phyloP scores from a whole-genome alignment of 2,888 invertebrate species.

The Mimachlamys varia region DNA sequence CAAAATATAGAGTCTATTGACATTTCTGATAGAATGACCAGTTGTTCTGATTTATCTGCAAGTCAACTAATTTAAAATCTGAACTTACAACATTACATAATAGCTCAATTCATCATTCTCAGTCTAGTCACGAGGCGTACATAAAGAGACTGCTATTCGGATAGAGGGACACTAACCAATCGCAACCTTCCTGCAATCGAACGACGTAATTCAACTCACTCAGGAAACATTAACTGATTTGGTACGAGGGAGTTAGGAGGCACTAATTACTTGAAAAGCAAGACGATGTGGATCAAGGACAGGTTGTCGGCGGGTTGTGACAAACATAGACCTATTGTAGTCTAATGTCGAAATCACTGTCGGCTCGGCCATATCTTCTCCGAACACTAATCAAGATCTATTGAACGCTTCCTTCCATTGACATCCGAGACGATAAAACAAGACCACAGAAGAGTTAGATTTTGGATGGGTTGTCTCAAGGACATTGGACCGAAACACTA shows the following conservation, averaged over 20 bases:
- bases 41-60: background rate
- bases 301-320: background rate
- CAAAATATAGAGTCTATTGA: background rate
- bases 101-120: background rate
- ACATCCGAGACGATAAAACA: background rate
- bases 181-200: background rate
- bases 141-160: background rate
- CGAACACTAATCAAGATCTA: constrained; percentile 10
- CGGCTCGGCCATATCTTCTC: background rate
- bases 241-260: background rate
- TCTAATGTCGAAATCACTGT: constrained; percentile 7
- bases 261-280: constrained; percentile 20
- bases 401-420: constrained; percentile 19
- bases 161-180: background rate
- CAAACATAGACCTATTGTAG: constrained; percentile 1
- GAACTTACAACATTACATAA: background rate
- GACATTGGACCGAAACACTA: background rate
- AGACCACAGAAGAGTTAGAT: background rate
- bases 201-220: background rate
- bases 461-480: background rate
- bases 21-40: background rate
- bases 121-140: background rate
- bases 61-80: background rate
- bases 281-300: background rate
- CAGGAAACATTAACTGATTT: background rate